Percentiles rank a stretch among this genome's conserved stretches.
phyloP scores from a whole-genome alignment of 2,888 invertebrate genomes.

The Dione juno region DNA sequence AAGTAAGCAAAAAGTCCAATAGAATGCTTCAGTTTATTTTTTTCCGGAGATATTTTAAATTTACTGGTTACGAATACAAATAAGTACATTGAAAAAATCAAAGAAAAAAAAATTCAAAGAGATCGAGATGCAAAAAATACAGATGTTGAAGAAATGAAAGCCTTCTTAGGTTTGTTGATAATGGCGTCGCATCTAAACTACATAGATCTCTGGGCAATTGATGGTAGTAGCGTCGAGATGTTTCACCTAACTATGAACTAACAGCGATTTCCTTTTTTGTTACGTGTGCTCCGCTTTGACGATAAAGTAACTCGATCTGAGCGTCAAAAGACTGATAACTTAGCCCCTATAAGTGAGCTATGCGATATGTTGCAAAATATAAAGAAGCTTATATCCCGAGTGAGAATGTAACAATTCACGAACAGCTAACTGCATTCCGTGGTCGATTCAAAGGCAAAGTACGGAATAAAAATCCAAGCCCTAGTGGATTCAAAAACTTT shows the following conservation, averaged over 20 bases:
- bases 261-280: conserved; percentile 39
- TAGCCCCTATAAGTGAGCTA: conserved; percentile 40
- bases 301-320: conserved; percentile 27
- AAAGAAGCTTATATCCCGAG: conserved; percentile 32
- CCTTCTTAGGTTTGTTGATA: conserved; percentile 42
- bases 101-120: conserved; percentile 34
- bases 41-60: conserved; percentile 27
- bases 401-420: conserved; percentile 29
- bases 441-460: conserved; percentile 41
- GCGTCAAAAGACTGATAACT: conserved; percentile 41
- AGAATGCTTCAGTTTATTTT: conserved; percentile 31
- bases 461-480: conserved; percentile 37
- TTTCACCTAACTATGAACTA: conserved; percentile 37
- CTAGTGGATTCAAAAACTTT: conserved; percentile 15
- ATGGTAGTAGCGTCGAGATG: conserved; percentile 46
- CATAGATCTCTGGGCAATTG: conserved; percentile 47
- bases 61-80: conserved; percentile 33
- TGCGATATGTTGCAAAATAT: conserved; percentile 37
- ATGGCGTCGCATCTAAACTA: conserved; percentile 43
- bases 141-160: conserved; percentile 41
- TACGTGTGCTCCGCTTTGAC: conserved; percentile 41
- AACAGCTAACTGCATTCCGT: conserved; percentile 39
- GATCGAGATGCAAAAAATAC: conserved; percentile 41
- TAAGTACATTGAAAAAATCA: conserved; percentile 36
- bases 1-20: conserved; percentile 15